These are phyloP conservation scores for Rotaria sp. DNA, from an alignment of 2,888 invertebrate genomes.

Conservation along the genomic window DNA sequence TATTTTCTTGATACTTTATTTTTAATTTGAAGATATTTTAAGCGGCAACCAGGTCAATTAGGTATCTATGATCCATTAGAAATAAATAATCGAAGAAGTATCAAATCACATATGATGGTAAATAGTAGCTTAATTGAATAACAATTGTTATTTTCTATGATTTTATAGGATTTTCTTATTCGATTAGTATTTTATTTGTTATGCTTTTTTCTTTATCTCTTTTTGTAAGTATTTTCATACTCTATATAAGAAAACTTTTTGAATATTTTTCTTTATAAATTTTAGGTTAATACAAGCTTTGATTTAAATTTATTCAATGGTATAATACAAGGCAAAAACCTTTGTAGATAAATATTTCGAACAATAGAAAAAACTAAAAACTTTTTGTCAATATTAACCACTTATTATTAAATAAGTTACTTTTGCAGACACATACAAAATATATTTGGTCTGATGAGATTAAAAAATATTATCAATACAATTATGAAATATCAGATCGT, in stretches of 20 bases:
- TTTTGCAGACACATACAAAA: too few relatives aligned
- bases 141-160: not conserved
- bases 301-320: not conserved
- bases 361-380: too few relatives aligned
- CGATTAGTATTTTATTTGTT: not conserved
- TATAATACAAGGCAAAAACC: not conserved
- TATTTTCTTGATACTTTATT: not conserved
- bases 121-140: not conserved
- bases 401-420: too few relatives aligned
- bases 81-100: not conserved
- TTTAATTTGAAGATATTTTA: not conserved
- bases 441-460: too few relatives aligned
- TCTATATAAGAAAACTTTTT: not conserved
- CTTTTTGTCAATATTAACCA: too few relatives aligned
- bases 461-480: too few relatives aligned
- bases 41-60: not conserved
- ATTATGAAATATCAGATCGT: too few relatives aligned
- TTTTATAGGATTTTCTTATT: not conserved
- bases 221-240: not conserved
- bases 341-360: too few relatives aligned
- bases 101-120: not conserved
- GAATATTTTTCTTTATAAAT: not conserved
- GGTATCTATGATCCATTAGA: conserved; percentile 8
- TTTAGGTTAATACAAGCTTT: conserved; percentile 16
- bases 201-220: not conserved